These are phyloP conservation scores for Anarsia innoxiella DNA, from an alignment of 2,888 invertebrate species.

Conservation along the genomic window DNA sequence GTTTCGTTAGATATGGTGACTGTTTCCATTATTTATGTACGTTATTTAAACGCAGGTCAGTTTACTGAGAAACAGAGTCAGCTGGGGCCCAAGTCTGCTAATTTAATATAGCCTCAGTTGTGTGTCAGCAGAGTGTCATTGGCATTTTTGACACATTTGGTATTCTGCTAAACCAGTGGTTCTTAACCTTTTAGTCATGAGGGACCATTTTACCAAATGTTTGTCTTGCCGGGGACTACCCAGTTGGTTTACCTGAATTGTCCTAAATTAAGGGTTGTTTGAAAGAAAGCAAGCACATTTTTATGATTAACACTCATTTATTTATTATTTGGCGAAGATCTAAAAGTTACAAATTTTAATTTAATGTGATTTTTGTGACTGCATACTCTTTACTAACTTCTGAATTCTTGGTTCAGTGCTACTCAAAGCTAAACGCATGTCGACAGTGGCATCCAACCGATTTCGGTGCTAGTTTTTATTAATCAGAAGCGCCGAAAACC, in stretches of 20 bases:
- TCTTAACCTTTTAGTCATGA: slow-evolving; percentile 2
- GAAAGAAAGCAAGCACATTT: neutral
- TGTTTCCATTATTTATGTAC: slow-evolving; percentile 49
- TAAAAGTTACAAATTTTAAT: slow-evolving; percentile 11
- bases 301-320: neutral
- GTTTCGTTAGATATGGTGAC: slow-evolving; percentile 60
- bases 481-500: slow-evolving; percentile 19
- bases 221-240: slow-evolving; percentile 1
- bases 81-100: no score
- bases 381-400: slow-evolving; percentile 18
- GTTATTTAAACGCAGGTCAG: no score
- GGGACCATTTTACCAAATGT: slow-evolving; percentile 1
- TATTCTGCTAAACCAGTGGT: neutral
- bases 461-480: slow-evolving; percentile 21
- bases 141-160: no score
- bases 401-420: slow-evolving; percentile 16
- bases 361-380: slow-evolving; percentile 24
- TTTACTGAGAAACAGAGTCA: no score
- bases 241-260: slow-evolving; percentile 1
- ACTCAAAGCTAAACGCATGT: slow-evolving; percentile 16
- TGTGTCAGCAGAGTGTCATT: no score
- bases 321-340: neutral
- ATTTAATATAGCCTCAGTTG: no score
- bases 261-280: neutral
- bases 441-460: slow-evolving; percentile 17